phyloP scores from a whole-genome alignment of 2,113 vertebrate species.

The Monarcha castaneiventris region DNA sequence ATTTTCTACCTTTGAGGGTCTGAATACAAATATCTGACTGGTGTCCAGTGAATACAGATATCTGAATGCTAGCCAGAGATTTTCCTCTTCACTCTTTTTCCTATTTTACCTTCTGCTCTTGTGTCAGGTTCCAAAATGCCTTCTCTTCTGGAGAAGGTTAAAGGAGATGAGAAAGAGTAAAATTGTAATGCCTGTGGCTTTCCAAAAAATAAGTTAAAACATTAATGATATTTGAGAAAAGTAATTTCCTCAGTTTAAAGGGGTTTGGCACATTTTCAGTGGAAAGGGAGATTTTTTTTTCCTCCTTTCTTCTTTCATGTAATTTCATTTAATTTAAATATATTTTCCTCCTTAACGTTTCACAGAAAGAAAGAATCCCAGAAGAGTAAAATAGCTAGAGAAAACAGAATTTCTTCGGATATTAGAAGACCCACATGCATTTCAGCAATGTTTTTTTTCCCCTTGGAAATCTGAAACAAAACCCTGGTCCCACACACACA shows the following conservation, averaged over 20 bases:
- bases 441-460: neutral
- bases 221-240: slow-evolving; percentile 21
- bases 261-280: neutral
- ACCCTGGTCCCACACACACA: neutral
- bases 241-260: slow-evolving; percentile 16
- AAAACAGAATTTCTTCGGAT: neutral
- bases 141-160: neutral
- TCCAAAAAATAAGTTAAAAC: slow-evolving; percentile 16
- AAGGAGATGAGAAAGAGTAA: neutral
- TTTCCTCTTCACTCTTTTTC: neutral
- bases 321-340: slow-evolving; percentile 14
- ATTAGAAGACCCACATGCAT: neutral
- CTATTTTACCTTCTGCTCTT: neutral
- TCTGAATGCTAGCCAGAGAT: neutral
- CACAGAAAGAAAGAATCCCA: neutral
- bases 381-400: neutral
- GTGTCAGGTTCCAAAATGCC: neutral
- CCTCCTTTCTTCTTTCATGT: neutral
- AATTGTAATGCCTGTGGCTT: neutral
- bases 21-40: neutral
- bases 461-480: neutral
- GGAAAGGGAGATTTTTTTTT: neutral
- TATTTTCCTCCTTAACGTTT: neutral
- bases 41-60: slow-evolving; percentile 14
- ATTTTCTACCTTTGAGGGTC: neutral